Evolutionary conservation across 2,797 vertebrate genomes (phyloP).

Genomic region (Anomalospiza imberbis): DNA sequence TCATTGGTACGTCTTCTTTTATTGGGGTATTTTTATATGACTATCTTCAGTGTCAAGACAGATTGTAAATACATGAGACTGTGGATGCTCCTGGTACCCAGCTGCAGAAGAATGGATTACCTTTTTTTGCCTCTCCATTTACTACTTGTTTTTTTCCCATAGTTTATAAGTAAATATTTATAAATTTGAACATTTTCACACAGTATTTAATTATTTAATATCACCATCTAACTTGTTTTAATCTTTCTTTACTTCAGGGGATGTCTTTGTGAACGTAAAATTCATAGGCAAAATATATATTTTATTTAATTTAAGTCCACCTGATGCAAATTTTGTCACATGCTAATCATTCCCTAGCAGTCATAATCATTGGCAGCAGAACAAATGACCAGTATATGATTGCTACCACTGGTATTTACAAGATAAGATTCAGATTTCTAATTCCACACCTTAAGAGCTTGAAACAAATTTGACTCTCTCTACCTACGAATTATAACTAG

Average conservation of each 20-base stretch:
- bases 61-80: neutral
- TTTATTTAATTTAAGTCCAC: neutral
- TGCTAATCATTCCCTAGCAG: neutral
- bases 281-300: neutral
- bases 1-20: neutral
- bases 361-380: neutral
- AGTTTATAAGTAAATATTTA: neutral
- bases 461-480: neutral
- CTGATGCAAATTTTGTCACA: neutral
- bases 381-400: neutral
- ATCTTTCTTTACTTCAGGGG: neutral
- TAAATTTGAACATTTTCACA: neutral
- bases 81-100: neutral
- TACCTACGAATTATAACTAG: neutral
- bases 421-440: neutral
- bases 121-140: neutral
- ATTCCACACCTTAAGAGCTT: neutral
- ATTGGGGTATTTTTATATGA: neutral
- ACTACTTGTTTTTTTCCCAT: fast-evolving
- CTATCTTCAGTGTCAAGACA: neutral
- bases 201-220: neutral
- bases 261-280: neutral
- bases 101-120: neutral
- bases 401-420: neutral
- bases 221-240: neutral